Evolutionary conservation across 1,140 invertebrate genomes (phyloP).

Genomic region (Tetramorium simillimum): DNA sequence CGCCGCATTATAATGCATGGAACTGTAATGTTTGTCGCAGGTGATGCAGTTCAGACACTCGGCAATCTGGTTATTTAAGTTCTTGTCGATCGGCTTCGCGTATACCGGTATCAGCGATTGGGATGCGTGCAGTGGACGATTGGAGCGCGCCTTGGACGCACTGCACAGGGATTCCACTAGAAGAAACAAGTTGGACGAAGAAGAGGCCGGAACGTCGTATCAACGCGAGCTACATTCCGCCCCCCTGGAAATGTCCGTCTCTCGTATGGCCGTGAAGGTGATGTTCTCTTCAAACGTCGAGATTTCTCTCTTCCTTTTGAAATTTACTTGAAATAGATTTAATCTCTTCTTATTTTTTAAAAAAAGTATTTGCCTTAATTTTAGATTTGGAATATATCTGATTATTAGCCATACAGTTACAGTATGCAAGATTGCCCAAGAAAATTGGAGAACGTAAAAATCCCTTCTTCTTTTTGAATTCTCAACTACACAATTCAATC

Average conservation of each 20-base stretch:
- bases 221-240: constrained; percentile 79
- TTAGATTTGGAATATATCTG: too few species aligned
- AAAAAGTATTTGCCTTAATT: too few species aligned
- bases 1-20: background rate
- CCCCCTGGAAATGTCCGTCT: constrained; percentile 82
- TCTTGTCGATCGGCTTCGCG: constrained; percentile 64
- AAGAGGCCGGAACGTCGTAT: constrained; percentile 74
- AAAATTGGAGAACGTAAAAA: too few species aligned
- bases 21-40: constrained; percentile 34
- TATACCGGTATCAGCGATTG: constrained; percentile 67
- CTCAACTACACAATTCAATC: too few species aligned
- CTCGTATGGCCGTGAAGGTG: constrained; percentile 82
- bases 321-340: background rate
- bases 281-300: background rate
- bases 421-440: too few species aligned
- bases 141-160: constrained; percentile 82
- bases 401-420: too few species aligned
- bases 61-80: constrained; percentile 67
- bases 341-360: too few species aligned
- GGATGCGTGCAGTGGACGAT: constrained; percentile 79
- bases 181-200: constrained; percentile 78
- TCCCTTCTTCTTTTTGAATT: too few species aligned
- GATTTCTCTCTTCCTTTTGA: background rate
- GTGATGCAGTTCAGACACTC: constrained; percentile 69
- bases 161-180: constrained; percentile 77